Conservation (phyloP, 2,888 invertebrate species). For the Drosophila mimetica region DNA sequence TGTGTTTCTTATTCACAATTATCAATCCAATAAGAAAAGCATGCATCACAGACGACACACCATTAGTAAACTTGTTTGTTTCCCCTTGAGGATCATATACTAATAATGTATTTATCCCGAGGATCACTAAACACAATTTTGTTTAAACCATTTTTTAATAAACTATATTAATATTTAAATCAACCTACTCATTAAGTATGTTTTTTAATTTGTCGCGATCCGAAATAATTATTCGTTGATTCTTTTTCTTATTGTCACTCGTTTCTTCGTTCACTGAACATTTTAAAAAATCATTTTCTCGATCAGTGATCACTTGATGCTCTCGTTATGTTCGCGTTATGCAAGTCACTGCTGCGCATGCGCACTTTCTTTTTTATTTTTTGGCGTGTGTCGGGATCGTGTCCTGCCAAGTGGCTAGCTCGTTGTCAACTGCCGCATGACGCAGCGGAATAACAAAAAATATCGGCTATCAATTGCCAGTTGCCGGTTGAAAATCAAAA, state of each 20-base stretch:
- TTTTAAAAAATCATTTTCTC: conserved; percentile 4
- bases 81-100: neutral
- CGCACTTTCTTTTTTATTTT: conserved; percentile 35
- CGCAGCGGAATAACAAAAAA: conserved; percentile 77
- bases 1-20: no score
- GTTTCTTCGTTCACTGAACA: neutral
- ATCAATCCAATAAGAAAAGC: no score
- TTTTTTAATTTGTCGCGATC: conserved; percentile 3
- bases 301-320: conserved; percentile 17
- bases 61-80: neutral
- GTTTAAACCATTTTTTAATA: no score
- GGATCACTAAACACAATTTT: neutral
- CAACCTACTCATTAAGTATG: conserved; percentile 30
- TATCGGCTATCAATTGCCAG: conserved; percentile 68
- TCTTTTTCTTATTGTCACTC: neutral
- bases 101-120: neutral
- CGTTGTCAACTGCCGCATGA: conserved; percentile 81
- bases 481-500: conserved; percentile 75
- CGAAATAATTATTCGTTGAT: neutral
- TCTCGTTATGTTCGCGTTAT: conserved; percentile 10
- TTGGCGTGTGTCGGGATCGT: conserved; percentile 58
- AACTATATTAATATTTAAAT: neutral
- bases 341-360: conserved; percentile 57
- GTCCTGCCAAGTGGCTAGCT: conserved; percentile 83
- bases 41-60: neutral